Conservation (phyloP, 35 echinoderm and acorn worm genomes). For the Strongylocentrotus purpuratus region DNA sequence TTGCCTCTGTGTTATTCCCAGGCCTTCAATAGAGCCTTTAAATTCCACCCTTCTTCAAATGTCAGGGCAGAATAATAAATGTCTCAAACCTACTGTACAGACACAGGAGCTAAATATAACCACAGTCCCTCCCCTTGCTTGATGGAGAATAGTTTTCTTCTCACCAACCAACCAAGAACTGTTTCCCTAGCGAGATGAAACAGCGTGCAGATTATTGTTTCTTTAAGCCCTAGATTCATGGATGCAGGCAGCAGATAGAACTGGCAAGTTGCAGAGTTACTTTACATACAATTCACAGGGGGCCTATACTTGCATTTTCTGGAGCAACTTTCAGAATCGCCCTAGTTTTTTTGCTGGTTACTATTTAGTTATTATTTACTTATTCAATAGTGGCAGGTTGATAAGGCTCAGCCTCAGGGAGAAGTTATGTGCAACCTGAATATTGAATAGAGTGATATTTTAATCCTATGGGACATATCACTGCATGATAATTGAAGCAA, state of each 20-base stretch:
- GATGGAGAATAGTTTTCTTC: background rate
- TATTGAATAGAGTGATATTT: background rate
- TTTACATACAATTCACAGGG: background rate
- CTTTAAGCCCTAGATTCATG: background rate
- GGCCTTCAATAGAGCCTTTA: conserved; percentile 10
- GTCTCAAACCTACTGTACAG: background rate
- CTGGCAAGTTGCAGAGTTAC: background rate
- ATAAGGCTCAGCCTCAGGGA: background rate
- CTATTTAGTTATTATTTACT: background rate
- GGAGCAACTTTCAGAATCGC: background rate
- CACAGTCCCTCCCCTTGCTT: background rate
- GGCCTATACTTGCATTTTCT: background rate
- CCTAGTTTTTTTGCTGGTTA: background rate
- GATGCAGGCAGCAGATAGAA: background rate
- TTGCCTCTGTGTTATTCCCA: background rate
- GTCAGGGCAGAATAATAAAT: conserved; percentile 3
- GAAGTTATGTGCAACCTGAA: background rate
- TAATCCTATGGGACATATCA: background rate
- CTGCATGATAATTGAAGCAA: background rate
- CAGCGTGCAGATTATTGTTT: background rate
- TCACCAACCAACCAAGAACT: background rate
- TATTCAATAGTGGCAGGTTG: background rate
- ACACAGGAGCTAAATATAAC: background rate
- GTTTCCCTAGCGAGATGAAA: background rate
- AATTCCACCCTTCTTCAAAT: background rate